phyloP scores from a whole-genome alignment of 2,113 vertebrate species.

The Tapirus terrestris region DNA sequence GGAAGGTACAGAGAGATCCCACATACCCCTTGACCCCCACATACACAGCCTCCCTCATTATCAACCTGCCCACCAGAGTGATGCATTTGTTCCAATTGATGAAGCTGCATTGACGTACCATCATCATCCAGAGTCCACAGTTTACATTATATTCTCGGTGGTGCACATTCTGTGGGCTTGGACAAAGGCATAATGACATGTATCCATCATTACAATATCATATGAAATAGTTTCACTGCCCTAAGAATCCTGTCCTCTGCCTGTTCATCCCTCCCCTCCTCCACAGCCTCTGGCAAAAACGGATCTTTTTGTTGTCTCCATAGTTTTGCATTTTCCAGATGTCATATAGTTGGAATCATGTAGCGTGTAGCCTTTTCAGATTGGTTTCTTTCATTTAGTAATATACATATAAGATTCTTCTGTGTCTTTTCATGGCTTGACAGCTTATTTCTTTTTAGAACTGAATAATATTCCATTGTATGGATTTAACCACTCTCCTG shows the following conservation, averaged over 20 bases:
- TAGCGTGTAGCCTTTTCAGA: background rate
- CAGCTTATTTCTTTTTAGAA: background rate
- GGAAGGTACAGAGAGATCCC: background rate
- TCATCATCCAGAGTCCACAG: background rate
- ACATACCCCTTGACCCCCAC: too few relatives aligned
- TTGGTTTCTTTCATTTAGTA: background rate
- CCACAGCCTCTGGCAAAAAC: too few relatives aligned
- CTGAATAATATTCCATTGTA: background rate
- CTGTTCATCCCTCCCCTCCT: background rate
- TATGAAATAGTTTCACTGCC: background rate
- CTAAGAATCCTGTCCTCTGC: background rate
- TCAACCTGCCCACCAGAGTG: background rate
- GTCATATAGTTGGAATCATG: background rate
- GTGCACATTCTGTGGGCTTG: background rate
- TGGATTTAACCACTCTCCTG: background rate
- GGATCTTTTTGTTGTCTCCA: background rate
- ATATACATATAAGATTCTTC: background rate
- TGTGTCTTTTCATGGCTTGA: background rate
- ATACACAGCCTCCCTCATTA: too few relatives aligned
- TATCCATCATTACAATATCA: background rate
- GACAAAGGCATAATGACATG: background rate
- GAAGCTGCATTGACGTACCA: background rate
- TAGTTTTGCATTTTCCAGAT: background rate
- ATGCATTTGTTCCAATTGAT: background rate
- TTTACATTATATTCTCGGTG: background rate